phyloP scores from a whole-genome alignment of 2,888 invertebrate genomes.

The Rhabditoides inermis region DNA sequence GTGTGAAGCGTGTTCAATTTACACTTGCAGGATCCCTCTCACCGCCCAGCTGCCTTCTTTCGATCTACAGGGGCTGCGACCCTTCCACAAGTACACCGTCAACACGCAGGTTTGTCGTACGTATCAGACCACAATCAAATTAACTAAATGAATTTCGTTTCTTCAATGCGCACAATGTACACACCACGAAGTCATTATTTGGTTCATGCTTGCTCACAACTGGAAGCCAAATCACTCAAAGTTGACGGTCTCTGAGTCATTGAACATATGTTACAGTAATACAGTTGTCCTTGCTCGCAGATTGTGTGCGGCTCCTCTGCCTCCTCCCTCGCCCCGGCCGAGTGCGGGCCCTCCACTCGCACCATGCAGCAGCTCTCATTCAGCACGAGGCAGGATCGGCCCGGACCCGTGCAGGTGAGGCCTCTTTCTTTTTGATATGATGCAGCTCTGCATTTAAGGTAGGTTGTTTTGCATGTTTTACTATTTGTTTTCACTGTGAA shows the following conservation, averaged over 20 bases:
- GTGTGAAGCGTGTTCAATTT: no score
- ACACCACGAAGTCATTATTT: no score
- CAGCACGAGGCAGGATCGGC: conserved; percentile 41
- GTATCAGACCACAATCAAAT: no score
- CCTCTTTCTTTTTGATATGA: no score
- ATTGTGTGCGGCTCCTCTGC: conserved; percentile 15
- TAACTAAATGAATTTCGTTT: no score
- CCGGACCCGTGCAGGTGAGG: conserved; percentile 41
- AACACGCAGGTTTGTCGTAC: conserved; percentile 37
- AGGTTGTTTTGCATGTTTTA: no score
- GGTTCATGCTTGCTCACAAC: no score
- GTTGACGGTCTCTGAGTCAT: no score
- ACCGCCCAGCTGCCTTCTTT: conserved; percentile 23
- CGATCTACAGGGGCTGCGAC: conserved; percentile 36
- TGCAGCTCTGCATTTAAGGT: no score
- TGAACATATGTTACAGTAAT: neutral
- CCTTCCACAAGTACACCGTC: conserved; percentile 45
- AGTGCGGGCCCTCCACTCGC: conserved; percentile 27
- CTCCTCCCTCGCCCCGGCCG: conserved; percentile 13
- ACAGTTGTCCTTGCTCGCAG: conserved; percentile 1
- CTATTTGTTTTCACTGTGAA: no score
- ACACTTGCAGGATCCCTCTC: no score
- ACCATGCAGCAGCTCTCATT: conserved; percentile 35
- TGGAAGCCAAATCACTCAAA: no score
- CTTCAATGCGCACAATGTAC: conserved; percentile 2